phyloP scores from a whole-genome alignment of 2,113 vertebrate species.

The Chauna torquata region DNA sequence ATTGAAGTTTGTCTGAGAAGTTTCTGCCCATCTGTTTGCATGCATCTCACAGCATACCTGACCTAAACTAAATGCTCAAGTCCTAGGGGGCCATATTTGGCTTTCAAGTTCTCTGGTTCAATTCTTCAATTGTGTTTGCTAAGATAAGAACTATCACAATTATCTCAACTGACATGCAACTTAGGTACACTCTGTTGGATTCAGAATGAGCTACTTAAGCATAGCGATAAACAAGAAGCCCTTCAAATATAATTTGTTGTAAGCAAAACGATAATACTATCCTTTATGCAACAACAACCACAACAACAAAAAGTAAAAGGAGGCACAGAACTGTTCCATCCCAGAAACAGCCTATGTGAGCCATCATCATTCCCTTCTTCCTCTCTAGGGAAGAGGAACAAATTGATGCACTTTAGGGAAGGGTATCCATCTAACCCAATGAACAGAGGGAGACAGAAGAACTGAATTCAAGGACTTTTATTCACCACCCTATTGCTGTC shows the following conservation, averaged over 20 bases:
- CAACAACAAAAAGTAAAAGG: not conserved
- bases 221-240: not conserved
- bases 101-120: not conserved
- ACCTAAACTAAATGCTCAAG: not conserved
- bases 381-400: not conserved
- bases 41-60: not conserved
- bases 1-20: not conserved
- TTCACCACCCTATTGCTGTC: not conserved
- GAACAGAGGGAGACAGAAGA: not conserved
- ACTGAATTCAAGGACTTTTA: not conserved
- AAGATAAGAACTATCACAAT: not conserved
- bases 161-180: not conserved
- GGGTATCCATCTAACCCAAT: not conserved
- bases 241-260: not conserved
- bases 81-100: not conserved
- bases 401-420: not conserved
- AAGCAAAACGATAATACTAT: not conserved
- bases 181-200: not conserved
- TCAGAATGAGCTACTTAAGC: not conserved
- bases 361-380: accelerated
- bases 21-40: not conserved
- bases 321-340: not conserved
- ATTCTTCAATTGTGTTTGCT: not conserved
- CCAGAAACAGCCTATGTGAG: not conserved
- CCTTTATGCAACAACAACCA: not conserved